Percentiles rank a stretch among this genome's conserved stretches.
Conservation (phyloP, 2,888 invertebrate species). For the Nematopogon swammerdamellus region DNA sequence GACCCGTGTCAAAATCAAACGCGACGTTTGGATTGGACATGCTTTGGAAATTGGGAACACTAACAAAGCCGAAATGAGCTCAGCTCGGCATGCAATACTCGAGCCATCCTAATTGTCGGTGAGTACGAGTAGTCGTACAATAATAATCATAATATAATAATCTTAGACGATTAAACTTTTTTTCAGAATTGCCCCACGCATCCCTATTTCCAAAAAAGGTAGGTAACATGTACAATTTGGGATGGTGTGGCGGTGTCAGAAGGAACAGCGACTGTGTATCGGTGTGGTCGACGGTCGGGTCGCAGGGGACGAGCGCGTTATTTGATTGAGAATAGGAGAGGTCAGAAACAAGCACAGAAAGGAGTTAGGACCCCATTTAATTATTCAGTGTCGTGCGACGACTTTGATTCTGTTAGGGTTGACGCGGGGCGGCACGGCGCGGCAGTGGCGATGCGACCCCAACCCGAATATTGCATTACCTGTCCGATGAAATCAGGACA, state of each 20-base stretch:
- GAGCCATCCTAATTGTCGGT: too few species aligned
- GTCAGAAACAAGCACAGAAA: background rate
- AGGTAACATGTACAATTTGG: too few species aligned
- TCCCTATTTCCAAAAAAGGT: too few species aligned
- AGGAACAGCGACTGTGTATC: too few species aligned
- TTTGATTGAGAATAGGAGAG: background rate
- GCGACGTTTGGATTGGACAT: background rate
- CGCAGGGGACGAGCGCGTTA: background rate
- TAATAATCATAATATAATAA: too few species aligned
- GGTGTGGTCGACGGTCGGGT: background rate
- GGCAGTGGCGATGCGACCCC: background rate
- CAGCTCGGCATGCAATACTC: too few species aligned
- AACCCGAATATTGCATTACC: background rate
- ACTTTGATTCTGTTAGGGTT: background rate
- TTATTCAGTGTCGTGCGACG: background rate
- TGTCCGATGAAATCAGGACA: background rate
- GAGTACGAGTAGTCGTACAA: too few species aligned
- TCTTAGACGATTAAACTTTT: too few species aligned
- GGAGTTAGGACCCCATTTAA: background rate
- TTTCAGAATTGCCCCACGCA: too few species aligned
- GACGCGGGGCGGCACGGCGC: background rate
- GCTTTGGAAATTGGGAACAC: too few species aligned
- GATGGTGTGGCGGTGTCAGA: too few species aligned
- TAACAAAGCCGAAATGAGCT: too few species aligned
- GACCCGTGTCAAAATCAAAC: background rate